Percentiles rank a stretch among this genome's conserved stretches.
Evolutionary conservation across 2,797 vertebrate species (phyloP).

Genomic region (Balearica regulorum): DNA sequence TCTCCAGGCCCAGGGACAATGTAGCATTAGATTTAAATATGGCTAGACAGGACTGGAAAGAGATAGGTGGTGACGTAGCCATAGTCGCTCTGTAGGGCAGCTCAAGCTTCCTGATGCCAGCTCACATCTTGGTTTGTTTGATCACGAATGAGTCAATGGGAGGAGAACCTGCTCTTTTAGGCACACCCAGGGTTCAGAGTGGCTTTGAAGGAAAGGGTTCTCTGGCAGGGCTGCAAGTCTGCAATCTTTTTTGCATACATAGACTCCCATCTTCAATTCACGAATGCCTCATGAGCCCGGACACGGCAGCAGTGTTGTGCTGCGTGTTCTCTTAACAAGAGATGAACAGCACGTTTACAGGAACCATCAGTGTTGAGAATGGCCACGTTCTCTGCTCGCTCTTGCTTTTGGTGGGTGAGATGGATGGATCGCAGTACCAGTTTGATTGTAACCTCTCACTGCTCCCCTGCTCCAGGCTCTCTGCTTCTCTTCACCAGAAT

Average conservation of each 20-base stretch:
- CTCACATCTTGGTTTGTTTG: slow-evolving; percentile 65
- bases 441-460: background rate
- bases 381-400: background rate
- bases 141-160: slow-evolving; percentile 56
- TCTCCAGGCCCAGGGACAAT: slow-evolving; percentile 12
- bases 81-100: slow-evolving; percentile 10
- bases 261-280: background rate
- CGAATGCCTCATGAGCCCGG: background rate
- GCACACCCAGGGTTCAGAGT: slow-evolving; percentile 37
- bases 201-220: slow-evolving; percentile 33
- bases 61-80: slow-evolving; percentile 36
- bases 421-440: background rate
- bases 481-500: background rate
- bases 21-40: slow-evolving; percentile 23
- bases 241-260: slow-evolving; percentile 5
- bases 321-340: background rate
- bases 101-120: slow-evolving; percentile 45
- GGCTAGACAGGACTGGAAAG: slow-evolving; percentile 41
- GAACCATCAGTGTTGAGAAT: background rate
- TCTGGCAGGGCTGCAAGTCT: slow-evolving; percentile 24
- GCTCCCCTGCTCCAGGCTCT: background rate
- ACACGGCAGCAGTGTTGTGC: background rate
- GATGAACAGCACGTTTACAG: background rate
- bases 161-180: slow-evolving; percentile 57
- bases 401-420: background rate